These are phyloP conservation scores for Irena cyanogastra DNA, from an alignment of 2,113 vertebrate species.

Conservation along the genomic window DNA sequence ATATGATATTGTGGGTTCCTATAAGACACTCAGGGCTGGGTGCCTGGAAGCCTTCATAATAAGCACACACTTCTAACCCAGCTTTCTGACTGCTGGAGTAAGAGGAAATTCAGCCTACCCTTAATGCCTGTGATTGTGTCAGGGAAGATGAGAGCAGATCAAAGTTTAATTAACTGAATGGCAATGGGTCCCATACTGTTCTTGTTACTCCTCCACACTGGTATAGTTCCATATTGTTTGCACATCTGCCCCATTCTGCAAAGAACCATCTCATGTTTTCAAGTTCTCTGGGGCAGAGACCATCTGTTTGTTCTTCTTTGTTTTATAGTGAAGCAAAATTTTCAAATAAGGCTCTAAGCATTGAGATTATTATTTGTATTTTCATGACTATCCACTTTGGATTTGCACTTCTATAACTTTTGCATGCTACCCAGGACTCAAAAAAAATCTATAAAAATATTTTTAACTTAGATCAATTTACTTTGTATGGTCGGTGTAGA, in stretches of 20 bases:
- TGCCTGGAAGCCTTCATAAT: background rate
- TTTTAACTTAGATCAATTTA: slow-evolving; percentile 25
- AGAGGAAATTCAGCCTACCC: background rate
- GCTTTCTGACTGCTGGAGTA: background rate
- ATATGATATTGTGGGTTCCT: background rate
- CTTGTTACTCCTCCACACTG: background rate
- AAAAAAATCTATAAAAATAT: background rate
- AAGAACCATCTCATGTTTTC: background rate
- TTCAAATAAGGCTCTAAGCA: background rate
- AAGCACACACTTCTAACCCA: background rate
- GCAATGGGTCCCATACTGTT: background rate
- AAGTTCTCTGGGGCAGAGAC: background rate
- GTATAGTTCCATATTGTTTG: background rate
- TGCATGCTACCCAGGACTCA: background rate
- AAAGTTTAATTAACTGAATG: background rate
- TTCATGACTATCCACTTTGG: background rate
- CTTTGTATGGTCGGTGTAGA: slow-evolving; percentile 69
- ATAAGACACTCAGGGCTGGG: background rate
- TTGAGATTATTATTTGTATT: background rate
- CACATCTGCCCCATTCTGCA: background rate
- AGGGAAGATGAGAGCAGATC: background rate
- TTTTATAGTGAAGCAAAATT: background rate
- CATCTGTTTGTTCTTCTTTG: background rate
- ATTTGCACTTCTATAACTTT: background rate
- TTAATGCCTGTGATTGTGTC: background rate